Evolutionary conservation across 2,797 vertebrate species (phyloP), one percentile per base, ranked within the genome.

Genomic region (Siniperca undulata): DNA sequence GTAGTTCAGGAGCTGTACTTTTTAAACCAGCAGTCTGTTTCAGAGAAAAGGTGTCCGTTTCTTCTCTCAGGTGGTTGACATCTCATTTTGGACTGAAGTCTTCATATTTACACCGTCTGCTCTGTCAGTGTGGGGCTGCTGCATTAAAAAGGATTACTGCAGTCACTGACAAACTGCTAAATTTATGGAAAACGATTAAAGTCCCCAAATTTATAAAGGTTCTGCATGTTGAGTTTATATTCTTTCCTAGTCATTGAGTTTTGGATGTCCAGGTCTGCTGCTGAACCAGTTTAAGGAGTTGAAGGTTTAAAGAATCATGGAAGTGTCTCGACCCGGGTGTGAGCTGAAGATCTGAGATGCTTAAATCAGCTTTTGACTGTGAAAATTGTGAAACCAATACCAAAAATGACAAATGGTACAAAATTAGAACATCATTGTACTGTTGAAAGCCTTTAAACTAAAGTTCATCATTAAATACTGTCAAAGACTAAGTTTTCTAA

Each of bases 41-140:
- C 19, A 27, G 40, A 30, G 38, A 58, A 44, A 30, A 30, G 2
- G 16, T 20, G 44, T 24, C n/a, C 3, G 38, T 27, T 65, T 58
- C 19, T 58, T 19, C 9, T 76, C 53, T 2, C 77, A 14, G 40
- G 7, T 14, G 27, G 11, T 7, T 80, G 70, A 73, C 61, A 0
- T 59, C 77, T 79, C 44, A 66, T 66, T 72, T 72, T 48, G 30
- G 69, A 48, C 69, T 40, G 11, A 38, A 59, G 40, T 58, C 48
- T 55, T 62, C 48, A 56, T 19, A 24, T 64, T 55, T 44, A 17
- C 13, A n/a, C 17, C 36, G 62, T 30, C 67, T 70, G 52, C 77
- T 64, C 77, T 13, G 61, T 72, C 53, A 59, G 42, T 22, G 27
- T 0, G 19, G 5, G 7, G 60, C 77, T 48, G 76, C 50, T 16